Conservation (phyloP, 2,888 invertebrate genomes). For the Ormyrus thymus region DNA sequence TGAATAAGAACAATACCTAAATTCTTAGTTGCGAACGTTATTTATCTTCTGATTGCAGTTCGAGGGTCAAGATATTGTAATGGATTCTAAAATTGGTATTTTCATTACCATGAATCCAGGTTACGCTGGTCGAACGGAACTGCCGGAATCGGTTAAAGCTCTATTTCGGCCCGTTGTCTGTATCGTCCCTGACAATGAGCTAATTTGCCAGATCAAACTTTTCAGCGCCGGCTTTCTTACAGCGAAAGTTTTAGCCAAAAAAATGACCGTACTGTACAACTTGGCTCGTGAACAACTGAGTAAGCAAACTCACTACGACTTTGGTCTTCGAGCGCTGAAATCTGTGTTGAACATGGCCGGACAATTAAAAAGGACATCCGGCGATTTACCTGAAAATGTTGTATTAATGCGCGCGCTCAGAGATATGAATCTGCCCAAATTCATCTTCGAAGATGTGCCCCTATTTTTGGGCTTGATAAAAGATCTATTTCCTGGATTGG, state of each 20-base stretch:
- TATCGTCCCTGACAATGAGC: conserved; percentile 92
- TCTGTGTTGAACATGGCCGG: conserved; percentile 95
- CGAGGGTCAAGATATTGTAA: conserved; percentile 86
- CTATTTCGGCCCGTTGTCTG: conserved; percentile 94
- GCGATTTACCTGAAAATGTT: conserved; percentile 88
- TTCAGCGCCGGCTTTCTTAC: conserved; percentile 94
- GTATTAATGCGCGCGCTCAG: conserved; percentile 92
- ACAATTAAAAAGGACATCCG: conserved; percentile 86
- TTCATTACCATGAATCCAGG: conserved; percentile 98
- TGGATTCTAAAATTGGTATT: conserved; percentile 92
- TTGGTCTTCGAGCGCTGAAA: conserved; percentile 93
- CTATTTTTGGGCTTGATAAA: conserved; percentile 91
- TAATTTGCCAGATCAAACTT: conserved; percentile 93
- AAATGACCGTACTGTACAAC: conserved; percentile 94
- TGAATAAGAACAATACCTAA: too few species aligned
- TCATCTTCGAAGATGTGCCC: conserved; percentile 93
- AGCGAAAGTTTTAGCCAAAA: conserved; percentile 93
- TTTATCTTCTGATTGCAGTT: conserved; percentile 77
- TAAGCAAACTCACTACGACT: conserved; percentile 95
- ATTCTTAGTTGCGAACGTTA: background rate
- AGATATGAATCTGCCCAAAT: conserved; percentile 96
- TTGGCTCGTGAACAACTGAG: conserved; percentile 91
- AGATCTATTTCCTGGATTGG: conserved; percentile 92
- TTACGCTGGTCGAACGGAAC: conserved; percentile 92
- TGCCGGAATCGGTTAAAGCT: conserved; percentile 94